phyloP scores from a whole-genome alignment of 2,888 invertebrate species.

The Troides helena region DNA sequence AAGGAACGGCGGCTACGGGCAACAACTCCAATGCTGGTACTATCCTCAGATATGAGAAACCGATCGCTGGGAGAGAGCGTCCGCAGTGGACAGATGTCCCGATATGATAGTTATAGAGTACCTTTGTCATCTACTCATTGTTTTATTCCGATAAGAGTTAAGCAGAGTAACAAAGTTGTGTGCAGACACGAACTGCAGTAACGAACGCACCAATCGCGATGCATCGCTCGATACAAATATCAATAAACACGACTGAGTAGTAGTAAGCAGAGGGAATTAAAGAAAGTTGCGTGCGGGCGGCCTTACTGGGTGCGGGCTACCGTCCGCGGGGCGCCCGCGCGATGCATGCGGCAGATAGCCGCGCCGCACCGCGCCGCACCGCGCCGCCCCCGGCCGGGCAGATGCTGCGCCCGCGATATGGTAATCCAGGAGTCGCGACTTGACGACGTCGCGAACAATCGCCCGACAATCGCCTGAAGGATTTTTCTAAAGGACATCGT shows the following conservation, averaged over 20 bases:
- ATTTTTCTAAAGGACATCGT: background rate
- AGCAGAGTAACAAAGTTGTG: too few relatives aligned
- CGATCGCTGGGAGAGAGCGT: too few relatives aligned
- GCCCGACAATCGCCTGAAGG: background rate
- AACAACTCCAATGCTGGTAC: too few relatives aligned
- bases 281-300: conserved; percentile 10
- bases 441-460: conserved; percentile 23
- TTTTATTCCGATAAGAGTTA: too few relatives aligned
- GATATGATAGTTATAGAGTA: too few relatives aligned
- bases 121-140: too few relatives aligned
- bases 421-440: conserved; percentile 53
- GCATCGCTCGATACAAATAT: conserved; percentile 23
- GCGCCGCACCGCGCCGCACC: conserved; percentile 42
- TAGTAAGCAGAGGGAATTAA: conserved; percentile 4
- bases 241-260: conserved; percentile 30
- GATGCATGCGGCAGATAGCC: conserved; percentile 66
- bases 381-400: conserved; percentile 41
- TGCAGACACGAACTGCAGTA: background rate
- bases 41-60: too few relatives aligned
- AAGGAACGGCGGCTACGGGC: too few relatives aligned
- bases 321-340: conserved; percentile 30
- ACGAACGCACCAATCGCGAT: conserved; percentile 10
- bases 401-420: conserved; percentile 67
- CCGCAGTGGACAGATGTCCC: too few relatives aligned
- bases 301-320: conserved; percentile 49